Conservation (phyloP, 1,140 invertebrate genomes). For the Zaprionus camerounensis region DNA sequence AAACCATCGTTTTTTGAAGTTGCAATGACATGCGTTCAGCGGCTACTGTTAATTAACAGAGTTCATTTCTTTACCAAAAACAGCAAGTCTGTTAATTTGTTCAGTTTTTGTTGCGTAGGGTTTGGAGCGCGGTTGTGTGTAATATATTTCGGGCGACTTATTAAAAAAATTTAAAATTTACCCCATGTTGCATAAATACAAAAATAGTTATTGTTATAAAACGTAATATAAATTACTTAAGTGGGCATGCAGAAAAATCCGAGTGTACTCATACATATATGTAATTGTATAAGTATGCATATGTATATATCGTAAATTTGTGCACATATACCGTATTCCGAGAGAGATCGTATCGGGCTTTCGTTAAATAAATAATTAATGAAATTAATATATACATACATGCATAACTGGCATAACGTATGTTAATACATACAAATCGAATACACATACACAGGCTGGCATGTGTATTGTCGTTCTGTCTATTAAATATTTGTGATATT, state of each 20-base stretch:
- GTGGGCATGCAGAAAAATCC: neutral
- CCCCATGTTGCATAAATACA: conserved; percentile 13
- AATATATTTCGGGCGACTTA: conserved; percentile 26
- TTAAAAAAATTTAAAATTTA: conserved; percentile 14
- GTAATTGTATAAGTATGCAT: conserved; percentile 17
- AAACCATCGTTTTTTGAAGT: conserved; percentile 17
- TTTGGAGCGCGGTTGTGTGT: conserved; percentile 43
- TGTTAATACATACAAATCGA: neutral
- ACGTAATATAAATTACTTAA: neutral
- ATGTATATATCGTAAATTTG: conserved; percentile 6
- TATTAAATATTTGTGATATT: conserved; percentile 12
- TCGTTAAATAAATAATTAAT: conserved; percentile 1
- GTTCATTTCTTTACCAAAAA: conserved; percentile 22
- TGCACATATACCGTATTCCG: conserved; percentile 6
- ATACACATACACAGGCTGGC: neutral
- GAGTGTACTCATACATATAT: neutral
- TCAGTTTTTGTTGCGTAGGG: conserved; percentile 51
- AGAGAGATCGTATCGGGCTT: neutral
- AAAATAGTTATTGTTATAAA: neutral
- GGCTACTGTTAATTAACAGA: conserved; percentile 37
- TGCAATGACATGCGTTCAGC: conserved; percentile 12
- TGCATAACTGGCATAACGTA: neutral
- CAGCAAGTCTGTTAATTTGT: conserved; percentile 35
- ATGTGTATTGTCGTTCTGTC: neutral
- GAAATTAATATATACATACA: neutral